These are phyloP conservation scores for Carabus problematicus DNA, from an alignment of 2,888 invertebrate species.

Conservation along the genomic window DNA sequence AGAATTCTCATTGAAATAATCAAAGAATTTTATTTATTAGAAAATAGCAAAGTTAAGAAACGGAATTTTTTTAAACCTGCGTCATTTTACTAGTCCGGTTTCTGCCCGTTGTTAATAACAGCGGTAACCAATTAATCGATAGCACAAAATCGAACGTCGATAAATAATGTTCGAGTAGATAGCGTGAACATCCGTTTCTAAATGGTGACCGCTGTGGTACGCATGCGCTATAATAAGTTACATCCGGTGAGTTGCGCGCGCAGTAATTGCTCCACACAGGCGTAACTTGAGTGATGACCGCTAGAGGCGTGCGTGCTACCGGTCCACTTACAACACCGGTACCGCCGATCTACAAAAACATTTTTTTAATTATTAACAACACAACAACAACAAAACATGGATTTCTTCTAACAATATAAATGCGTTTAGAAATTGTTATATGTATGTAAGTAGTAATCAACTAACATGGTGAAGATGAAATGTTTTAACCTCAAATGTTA, in stretches of 20 bases:
- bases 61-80: too few species aligned
- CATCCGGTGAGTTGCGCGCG: constrained; percentile 16
- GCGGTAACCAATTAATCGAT: constrained; percentile 6
- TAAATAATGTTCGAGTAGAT: constrained; percentile 7
- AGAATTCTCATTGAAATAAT: too few species aligned
- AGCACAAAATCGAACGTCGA: constrained; percentile 6
- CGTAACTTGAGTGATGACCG: constrained; percentile 15
- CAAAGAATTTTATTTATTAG: too few species aligned
- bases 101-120: too few species aligned
- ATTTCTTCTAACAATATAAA: too few species aligned
- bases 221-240: constrained; percentile 14
- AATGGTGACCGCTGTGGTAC: constrained; percentile 5
- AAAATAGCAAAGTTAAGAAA: too few species aligned
- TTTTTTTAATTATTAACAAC: constrained; percentile 1
- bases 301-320: constrained; percentile 20
- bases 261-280: constrained; percentile 5
- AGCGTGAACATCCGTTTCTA: constrained; percentile 15
- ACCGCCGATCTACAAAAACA: constrained; percentile 7
- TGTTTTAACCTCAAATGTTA: too few species aligned
- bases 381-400: too few species aligned
- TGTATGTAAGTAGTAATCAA: too few species aligned
- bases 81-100: too few species aligned
- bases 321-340: constrained; percentile 11
- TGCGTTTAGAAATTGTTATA: too few species aligned
- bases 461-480: too few species aligned